Base-by-base conservation (phyloP, 2,797 vertebrate genomes). In the Lates japonicus region DNA sequence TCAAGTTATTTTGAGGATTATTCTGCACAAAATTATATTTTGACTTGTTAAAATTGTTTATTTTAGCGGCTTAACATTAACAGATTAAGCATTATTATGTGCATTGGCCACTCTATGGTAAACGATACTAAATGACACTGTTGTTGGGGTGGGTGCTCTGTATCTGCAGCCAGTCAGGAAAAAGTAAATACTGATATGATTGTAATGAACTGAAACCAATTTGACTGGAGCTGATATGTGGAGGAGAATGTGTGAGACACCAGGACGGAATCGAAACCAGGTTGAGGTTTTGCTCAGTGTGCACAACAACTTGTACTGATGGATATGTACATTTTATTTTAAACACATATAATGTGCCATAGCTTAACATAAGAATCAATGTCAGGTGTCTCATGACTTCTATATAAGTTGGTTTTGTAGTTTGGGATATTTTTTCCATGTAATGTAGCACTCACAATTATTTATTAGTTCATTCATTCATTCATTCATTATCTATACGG, bases 181-280 rank as follows among this genome's bases (percentile, higher is more conserved):
- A 92, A 91, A 88, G 92, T 65, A 92, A 94, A 94, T 74, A 94
- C 90, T 88, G 87, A 93, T 93, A 93, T 72, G 88, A 94, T 93
- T 93, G 83, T 90, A 55, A 74, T 60, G 83, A 83, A 81, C 81
- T 85, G 91, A 94, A 93, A 93, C 92, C 81, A 81, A 81, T 88
- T 87, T 92, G 87, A 77, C 74, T 90, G 76, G 20, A 41, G 61
- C 74, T 82, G 92, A 90, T 86, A 88, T 39, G 74, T 74, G 0
- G 10, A 57, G 59, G 67, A 68, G 60, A 74, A 79, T 61, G 66
- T 70, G 55, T 29, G 60, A 71, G 71, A 73, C 70, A 59, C 22
- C 19, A 2, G 54, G 33, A n/a, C 57, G 61, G 70, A 63, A 44
- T 31, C 29, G 81, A 88, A 90, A 92, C 88, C 76, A 67, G 74